Conservation (phyloP, 2,113 vertebrate species). For the Lamprotornis superbus region DNA sequence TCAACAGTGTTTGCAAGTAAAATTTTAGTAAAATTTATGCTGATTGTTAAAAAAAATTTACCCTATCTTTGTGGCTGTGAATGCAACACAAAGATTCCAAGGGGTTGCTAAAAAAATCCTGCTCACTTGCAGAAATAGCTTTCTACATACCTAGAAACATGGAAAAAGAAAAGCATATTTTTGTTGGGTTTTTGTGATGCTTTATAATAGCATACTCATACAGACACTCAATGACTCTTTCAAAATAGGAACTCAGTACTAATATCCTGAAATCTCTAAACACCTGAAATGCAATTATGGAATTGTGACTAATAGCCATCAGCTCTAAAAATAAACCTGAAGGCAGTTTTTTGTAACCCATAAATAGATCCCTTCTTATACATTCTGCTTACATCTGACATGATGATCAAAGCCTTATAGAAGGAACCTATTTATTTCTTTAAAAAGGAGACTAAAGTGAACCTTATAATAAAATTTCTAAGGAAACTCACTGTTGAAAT, state of each 20-base stretch:
- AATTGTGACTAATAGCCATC: background rate
- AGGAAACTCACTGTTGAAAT: background rate
- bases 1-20: background rate
- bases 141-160: background rate
- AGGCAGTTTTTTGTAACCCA: background rate
- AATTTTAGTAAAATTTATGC: background rate
- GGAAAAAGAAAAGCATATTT: background rate
- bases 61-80: background rate
- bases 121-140: background rate
- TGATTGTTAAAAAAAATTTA: background rate
- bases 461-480: background rate
- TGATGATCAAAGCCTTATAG: background rate
- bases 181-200: background rate
- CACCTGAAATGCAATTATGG: background rate
- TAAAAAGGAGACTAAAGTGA: background rate
- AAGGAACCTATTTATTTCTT: background rate
- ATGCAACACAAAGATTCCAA: background rate
- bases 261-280: background rate
- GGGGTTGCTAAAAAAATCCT: background rate
- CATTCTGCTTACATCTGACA: background rate
- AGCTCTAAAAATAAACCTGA: background rate
- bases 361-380: background rate
- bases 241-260: background rate
- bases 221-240: background rate
- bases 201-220: background rate